Evolutionary conservation across 2,113 vertebrate genomes (phyloP), one percentile per base, ranked within the genome.

Genomic region (Loxodonta africana): DNA sequence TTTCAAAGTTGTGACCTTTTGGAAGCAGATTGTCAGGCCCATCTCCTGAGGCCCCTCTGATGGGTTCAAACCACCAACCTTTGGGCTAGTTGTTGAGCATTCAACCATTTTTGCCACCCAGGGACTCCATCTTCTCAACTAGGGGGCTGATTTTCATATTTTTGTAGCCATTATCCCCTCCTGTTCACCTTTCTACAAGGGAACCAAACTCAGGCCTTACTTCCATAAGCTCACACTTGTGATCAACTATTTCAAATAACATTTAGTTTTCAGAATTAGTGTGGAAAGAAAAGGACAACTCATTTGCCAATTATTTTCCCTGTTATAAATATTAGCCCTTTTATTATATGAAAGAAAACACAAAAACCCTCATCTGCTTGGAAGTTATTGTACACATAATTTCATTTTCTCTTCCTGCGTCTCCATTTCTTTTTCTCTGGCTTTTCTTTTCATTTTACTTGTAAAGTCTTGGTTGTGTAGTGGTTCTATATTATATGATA

Each of bases 241-340:
- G 37, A 78, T 85, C 46, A 90, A 6, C 63, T 23, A 74, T 73
- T 94, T 93, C 84, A 76, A 88, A 90, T 90, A 46, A 83, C 74
- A 62, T 67, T 94, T 94, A 88, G 8, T 25, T 90, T 83, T 84
- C 67, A 33, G 10, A 92, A 83, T 90, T 89, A 92, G 73, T 78
- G 9, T 91, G 17, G 5, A 92, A 83, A 93, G 81, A 77, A 94
- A 94, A 67, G 41, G 33, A 95, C 17, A 83, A 53, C 21, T 95
- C 6, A 11, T 67, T 93, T 85, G 53, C 63, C 90, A 48, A 73
- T 94, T 86, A n/a, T 93, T 81, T 90, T 82, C 25, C 60, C n/a
- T 60, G 6, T 93, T 90, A 37, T 67, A 86, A 83, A 83, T 94
- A 87, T 41, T 83, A 88, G 62, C 12, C 28, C 60, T 91, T 89